Percentiles rank a stretch among this genome's conserved stretches.
Conservation (phyloP, 2,888 invertebrate species). For the Empis livida region DNA sequence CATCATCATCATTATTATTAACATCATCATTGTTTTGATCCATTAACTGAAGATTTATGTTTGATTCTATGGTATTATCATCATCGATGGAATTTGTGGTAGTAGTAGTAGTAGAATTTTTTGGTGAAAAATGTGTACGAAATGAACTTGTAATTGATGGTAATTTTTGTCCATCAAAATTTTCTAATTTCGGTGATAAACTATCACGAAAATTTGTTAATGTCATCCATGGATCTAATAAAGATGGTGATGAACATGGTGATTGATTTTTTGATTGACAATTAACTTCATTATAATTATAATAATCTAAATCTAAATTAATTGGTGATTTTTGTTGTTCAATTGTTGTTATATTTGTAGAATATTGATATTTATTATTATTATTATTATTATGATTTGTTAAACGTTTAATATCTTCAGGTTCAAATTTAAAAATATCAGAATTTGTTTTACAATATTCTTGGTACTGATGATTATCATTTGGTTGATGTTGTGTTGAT, state of each 20-base stretch:
- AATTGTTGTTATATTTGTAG: constrained; percentile 1
- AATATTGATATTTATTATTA: neutral
- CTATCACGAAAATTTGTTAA: constrained; percentile 22
- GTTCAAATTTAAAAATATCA: constrained; percentile 35
- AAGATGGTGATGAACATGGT: constrained; percentile 33
- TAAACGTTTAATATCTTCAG: constrained; percentile 34
- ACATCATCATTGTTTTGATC: neutral
- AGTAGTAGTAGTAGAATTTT: neutral
- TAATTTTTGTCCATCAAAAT: constrained; percentile 16
- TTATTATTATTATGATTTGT: constrained; percentile 17
- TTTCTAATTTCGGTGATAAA: constrained; percentile 9
- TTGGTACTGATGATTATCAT: neutral
- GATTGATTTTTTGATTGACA: constrained; percentile 37
- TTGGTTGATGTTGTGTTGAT: neutral
- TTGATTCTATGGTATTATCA: constrained; percentile 3
- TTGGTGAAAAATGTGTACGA: constrained; percentile 17
- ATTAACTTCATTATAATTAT: constrained; percentile 37
- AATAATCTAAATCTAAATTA: constrained; percentile 32
- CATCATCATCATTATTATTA: neutral
- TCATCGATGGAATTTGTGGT: constrained; percentile 5
- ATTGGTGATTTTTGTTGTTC: neutral
- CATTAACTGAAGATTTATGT: constrained; percentile 11
- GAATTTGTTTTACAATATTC: neutral
- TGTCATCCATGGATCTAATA: constrained; percentile 34
- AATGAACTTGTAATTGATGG: constrained; percentile 34